phyloP scores from a whole-genome alignment of 2,113 vertebrate species.

The Cheirogaleus medius region DNA sequence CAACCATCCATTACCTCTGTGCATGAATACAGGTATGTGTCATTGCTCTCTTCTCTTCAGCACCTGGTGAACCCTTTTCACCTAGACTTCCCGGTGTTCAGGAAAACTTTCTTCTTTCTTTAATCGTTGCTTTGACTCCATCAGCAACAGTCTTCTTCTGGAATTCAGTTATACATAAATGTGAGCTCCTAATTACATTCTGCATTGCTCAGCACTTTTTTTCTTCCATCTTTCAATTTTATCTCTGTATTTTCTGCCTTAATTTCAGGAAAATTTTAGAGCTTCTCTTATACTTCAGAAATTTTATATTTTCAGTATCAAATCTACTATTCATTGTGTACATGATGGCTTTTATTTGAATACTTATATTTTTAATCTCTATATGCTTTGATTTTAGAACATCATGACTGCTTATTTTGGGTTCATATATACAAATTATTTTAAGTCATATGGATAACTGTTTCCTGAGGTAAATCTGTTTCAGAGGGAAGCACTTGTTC shows the following conservation, averaged over 20 bases:
- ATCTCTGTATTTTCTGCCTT: background rate
- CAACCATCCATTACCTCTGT: background rate
- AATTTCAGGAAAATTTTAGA: conserved; percentile 12
- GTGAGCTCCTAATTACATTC: background rate
- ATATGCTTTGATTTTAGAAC: conserved; percentile 53
- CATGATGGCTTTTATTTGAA: conserved; percentile 26
- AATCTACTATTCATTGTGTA: background rate
- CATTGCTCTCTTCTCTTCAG: background rate
- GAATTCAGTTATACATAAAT: background rate
- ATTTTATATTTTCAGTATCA: conserved; percentile 14
- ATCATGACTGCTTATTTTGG: conserved; percentile 41
- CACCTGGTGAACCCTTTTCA: background rate
- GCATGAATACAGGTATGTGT: accelerated
- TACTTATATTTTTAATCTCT: conserved; percentile 22
- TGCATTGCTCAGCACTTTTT: background rate
- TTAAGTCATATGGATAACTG: background rate
- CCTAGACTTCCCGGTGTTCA: background rate
- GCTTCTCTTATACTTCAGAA: background rate
- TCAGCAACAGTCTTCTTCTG: background rate
- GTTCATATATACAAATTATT: conserved; percentile 32
- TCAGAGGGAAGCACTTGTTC: background rate
- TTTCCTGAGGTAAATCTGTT: conserved; percentile 15
- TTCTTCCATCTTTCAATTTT: background rate
- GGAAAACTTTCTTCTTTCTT: background rate
- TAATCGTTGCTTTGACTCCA: background rate